These are phyloP conservation scores for Sturmia bella DNA, from an alignment of 2,888 invertebrate species.

Conservation along the genomic window DNA sequence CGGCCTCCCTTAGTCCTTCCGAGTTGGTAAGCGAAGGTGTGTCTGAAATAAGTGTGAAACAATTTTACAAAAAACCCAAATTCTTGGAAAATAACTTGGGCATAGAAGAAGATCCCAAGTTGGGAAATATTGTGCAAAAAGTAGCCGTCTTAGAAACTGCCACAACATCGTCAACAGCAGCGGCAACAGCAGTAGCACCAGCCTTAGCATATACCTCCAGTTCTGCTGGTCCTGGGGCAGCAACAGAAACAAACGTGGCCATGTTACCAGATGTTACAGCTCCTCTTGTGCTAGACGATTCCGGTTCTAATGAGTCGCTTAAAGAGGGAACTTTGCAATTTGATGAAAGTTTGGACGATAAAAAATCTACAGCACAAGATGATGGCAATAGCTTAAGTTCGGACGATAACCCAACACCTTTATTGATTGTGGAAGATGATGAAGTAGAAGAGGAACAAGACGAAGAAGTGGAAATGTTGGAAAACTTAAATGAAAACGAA, in stretches of 20 bases:
- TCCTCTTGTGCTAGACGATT: slow-evolving; percentile 52
- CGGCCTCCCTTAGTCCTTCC: slow-evolving; percentile 78
- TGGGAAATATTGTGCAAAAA: slow-evolving; percentile 81
- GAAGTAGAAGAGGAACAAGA: slow-evolving; percentile 70
- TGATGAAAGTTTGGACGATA: slow-evolving; percentile 75
- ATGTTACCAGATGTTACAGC: slow-evolving; percentile 14
- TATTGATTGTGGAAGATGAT: slow-evolving; percentile 73
- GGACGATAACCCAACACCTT: slow-evolving; percentile 71
- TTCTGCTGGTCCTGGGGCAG: not conserved
- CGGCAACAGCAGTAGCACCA: slow-evolving; percentile 7
- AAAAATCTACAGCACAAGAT: slow-evolving; percentile 68
- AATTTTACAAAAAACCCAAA: slow-evolving; percentile 81
- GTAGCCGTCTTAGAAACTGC: slow-evolving; percentile 62
- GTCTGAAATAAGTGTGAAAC: slow-evolving; percentile 81
- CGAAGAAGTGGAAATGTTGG: no score
- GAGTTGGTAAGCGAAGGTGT: slow-evolving; percentile 81
- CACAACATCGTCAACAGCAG: slow-evolving; percentile 15
- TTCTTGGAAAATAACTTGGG: slow-evolving; percentile 82
- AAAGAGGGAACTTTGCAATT: slow-evolving; percentile 75
- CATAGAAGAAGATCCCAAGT: slow-evolving; percentile 81
- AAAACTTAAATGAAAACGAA: slow-evolving; percentile 50
- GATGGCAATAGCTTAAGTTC: slow-evolving; percentile 72
- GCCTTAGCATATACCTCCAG: not conserved
- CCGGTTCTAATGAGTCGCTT: slow-evolving; percentile 72
- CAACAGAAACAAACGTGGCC: not conserved